These are phyloP conservation scores for Urosaurus nigricauda DNA, from an alignment of 2,797 vertebrate genomes.

Conservation along the genomic window DNA sequence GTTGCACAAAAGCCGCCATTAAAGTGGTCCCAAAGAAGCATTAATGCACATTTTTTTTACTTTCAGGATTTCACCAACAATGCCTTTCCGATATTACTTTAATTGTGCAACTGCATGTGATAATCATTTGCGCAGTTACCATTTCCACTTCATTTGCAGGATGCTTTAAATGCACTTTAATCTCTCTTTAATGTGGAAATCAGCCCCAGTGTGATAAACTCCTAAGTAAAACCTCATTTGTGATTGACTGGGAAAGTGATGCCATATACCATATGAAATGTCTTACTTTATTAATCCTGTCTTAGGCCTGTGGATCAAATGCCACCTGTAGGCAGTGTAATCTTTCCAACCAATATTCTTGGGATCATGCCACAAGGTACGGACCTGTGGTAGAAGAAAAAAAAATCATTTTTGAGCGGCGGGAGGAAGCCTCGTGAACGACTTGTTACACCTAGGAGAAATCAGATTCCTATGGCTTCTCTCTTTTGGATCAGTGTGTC, in stretches of 20 bases:
- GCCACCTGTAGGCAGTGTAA: conserved; percentile 99
- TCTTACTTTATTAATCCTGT: conserved; percentile 96
- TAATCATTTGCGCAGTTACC: no score
- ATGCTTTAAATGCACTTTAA: no score
- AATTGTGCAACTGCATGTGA: no score
- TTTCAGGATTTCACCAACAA: no score
- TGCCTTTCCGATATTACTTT: no score
- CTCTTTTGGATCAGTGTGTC: neutral
- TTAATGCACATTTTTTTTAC: no score
- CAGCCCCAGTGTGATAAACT: no score
- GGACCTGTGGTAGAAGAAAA: conserved; percentile 82
- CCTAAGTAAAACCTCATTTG: conserved; percentile 26
- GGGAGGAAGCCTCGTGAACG: neutral
- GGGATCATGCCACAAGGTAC: conserved; percentile 96
- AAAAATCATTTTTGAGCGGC: neutral
- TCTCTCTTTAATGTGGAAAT: no score
- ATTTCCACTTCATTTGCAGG: no score
- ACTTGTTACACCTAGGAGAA: neutral
- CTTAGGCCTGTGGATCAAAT: conserved; percentile 95
- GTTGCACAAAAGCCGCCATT: no score
- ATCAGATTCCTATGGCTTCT: neutral
- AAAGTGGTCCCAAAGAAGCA: no score
- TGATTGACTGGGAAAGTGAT: conserved; percentile 31
- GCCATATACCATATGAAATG: conserved; percentile 33
- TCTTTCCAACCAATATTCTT: conserved; percentile 99